These are phyloP conservation scores for Drosophila nikananu DNA, from an alignment of 1,140 invertebrate genomes.

Conservation along the genomic window DNA sequence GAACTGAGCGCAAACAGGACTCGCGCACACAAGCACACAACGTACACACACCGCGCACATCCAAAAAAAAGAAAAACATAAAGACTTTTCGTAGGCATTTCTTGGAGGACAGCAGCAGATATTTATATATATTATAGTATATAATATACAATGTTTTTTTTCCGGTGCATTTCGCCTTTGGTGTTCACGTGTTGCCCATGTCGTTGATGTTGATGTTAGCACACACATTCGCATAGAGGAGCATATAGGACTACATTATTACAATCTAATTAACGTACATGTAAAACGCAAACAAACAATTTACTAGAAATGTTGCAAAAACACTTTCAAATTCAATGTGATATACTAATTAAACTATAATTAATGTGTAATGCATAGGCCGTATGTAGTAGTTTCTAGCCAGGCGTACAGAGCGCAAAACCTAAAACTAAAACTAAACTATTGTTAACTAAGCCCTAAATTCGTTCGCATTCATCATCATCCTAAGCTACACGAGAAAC, in stretches of 20 bases:
- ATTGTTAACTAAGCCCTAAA: slow-evolving; percentile 53
- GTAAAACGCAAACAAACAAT: slow-evolving; percentile 54
- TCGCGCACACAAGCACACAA: slow-evolving; percentile 19
- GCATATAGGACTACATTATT: slow-evolving; percentile 57
- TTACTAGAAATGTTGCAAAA: slow-evolving; percentile 81
- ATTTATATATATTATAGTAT: slow-evolving; percentile 48
- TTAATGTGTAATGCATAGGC: slow-evolving; percentile 60
- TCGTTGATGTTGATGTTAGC: slow-evolving; percentile 51
- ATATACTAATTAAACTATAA: slow-evolving; percentile 80
- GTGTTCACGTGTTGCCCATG: slow-evolving; percentile 59
- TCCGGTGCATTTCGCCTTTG: slow-evolving; percentile 59
- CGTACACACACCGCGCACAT: slow-evolving; percentile 24
- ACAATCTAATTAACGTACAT: slow-evolving; percentile 46
- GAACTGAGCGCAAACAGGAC: slow-evolving; percentile 26
- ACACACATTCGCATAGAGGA: slow-evolving; percentile 47
- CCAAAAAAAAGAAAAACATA: slow-evolving; percentile 59
- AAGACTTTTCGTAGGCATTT: slow-evolving; percentile 81
- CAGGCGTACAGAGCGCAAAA: slow-evolving; percentile 64
- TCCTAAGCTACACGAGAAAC: slow-evolving; percentile 57
- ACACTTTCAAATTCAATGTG: slow-evolving; percentile 84
- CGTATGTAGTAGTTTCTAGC: slow-evolving; percentile 74
- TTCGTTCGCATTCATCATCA: slow-evolving; percentile 58
- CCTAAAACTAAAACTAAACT: slow-evolving; percentile 48
- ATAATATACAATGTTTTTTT: slow-evolving; percentile 30
- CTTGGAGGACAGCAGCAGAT: slow-evolving; percentile 22